Evolutionary conservation across 2,888 invertebrate species (phyloP).

Genomic region (Leptinotarsa rubiginosa): DNA sequence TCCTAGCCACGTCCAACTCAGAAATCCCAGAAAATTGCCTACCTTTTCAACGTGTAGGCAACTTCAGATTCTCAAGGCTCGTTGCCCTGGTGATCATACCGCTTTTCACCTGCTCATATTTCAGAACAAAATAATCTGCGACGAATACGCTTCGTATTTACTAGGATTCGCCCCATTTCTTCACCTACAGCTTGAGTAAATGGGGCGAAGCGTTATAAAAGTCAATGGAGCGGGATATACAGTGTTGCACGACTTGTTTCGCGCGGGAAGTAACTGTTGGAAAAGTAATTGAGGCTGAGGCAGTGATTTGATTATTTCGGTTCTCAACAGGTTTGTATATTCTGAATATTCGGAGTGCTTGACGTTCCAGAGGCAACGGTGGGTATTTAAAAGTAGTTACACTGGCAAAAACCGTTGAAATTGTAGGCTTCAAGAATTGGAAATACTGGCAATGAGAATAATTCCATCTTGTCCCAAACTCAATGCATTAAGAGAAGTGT

Average conservation of each 20-base stretch:
- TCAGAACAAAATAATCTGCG: background rate
- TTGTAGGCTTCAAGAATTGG: no score
- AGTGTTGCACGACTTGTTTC: background rate
- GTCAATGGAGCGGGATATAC: slow-evolving; percentile 1
- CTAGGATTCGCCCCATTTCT: background rate
- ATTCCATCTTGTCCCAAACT: no score
- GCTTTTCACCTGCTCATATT: background rate
- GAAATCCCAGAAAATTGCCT: background rate
- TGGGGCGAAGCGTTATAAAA: background rate
- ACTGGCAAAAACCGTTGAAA: no score
- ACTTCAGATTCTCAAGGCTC: background rate
- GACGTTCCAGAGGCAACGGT: no score
- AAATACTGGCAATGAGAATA: no score
- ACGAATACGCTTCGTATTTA: background rate
- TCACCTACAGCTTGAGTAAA: background rate
- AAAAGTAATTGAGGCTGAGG: no score
- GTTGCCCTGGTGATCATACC: background rate
- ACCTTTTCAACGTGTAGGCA: background rate
- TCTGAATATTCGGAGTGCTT: no score
- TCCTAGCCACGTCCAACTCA: background rate
- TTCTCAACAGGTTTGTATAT: no score
- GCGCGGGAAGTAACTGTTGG: background rate
- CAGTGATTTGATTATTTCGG: no score
- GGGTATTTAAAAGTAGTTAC: no score
- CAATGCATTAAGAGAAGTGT: no score